These are phyloP conservation scores for Buceros bicornis DNA, from an alignment of 2,797 vertebrate genomes.

Conservation along the genomic window DNA sequence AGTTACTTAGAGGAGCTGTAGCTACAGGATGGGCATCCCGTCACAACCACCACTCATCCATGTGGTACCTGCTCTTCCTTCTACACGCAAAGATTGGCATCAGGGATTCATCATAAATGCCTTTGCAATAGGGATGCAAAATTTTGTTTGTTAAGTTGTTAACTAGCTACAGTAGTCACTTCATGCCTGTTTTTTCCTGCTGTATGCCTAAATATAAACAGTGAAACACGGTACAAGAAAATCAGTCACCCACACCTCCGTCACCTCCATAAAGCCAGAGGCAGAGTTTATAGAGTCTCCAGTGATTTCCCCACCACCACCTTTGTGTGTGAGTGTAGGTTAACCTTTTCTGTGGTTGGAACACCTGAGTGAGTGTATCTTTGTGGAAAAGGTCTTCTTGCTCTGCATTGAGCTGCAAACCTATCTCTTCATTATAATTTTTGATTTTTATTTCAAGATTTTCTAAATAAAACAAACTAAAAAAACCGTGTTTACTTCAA, in stretches of 20 bases:
- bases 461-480: background rate
- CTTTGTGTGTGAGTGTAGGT: background rate
- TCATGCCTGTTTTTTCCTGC: background rate
- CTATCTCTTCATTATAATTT: background rate
- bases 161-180: background rate
- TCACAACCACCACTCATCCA: rapidly evolving
- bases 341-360: background rate
- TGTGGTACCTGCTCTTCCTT: rapidly evolving
- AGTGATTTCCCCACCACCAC: background rate
- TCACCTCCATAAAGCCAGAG: background rate
- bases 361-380: background rate
- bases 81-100: rapidly evolving
- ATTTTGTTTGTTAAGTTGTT: background rate
- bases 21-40: background rate
- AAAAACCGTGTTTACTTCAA: background rate
- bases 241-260: background rate
- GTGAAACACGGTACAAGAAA: background rate
- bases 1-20: background rate
- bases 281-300: background rate
- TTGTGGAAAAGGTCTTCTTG: background rate
- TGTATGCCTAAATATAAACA: background rate
- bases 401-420: background rate
- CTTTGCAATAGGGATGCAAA: background rate
- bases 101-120: background rate
- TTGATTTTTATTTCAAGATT: background rate